Base-by-base conservation (phyloP, 2,888 invertebrate species). In the Tachystola acroxantha region DNA sequence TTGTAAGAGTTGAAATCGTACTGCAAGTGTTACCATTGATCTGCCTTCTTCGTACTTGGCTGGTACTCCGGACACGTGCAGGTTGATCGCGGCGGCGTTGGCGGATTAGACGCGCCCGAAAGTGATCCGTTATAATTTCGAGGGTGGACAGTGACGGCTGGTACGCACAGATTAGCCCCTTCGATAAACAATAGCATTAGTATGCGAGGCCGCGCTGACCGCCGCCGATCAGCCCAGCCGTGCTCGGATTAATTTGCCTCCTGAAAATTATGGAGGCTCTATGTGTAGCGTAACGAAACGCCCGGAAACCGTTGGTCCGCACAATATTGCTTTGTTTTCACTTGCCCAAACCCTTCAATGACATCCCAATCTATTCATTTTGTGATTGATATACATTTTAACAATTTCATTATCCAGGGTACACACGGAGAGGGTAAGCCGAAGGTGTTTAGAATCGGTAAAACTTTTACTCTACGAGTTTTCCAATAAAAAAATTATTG, bases 171-270 rank as follows among this genome's bases (percentile, higher is more conserved):
- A 86, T 86, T 86, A 86, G 82, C 76, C 81, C 78, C 79, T 81
- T 81, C 84, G 85, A 86, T 86, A 86, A 86, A 86, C 85, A 86
- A 85, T 81, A 79, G 82, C 80, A 86, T 86, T 86, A 84, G 85
- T 86, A 85, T 85, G 84, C 85, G 80, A 79, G 82, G 73, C 76
- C 76, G 80, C 81, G 73, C 75, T 78, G 84, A 75, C 81, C 82
- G 75, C 59, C 73, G 78, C 73, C 84, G 84, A 84, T 82, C 82
- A 72, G 65, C 56, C 71, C 76, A 65, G 59, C 78, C 77, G 76
- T 78, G 78, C 75, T 65, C 78, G 82, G 85, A 86, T 86, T 85
- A 86, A 86, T 86, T 82, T 84, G 80, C 80, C 77, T 80, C 64
- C 76, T 75, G 76, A 68, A 84, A 79, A 84, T 82, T 84, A 81